phyloP scores from a whole-genome alignment of 2,797 vertebrate genomes.

The Siniperca undulata region DNA sequence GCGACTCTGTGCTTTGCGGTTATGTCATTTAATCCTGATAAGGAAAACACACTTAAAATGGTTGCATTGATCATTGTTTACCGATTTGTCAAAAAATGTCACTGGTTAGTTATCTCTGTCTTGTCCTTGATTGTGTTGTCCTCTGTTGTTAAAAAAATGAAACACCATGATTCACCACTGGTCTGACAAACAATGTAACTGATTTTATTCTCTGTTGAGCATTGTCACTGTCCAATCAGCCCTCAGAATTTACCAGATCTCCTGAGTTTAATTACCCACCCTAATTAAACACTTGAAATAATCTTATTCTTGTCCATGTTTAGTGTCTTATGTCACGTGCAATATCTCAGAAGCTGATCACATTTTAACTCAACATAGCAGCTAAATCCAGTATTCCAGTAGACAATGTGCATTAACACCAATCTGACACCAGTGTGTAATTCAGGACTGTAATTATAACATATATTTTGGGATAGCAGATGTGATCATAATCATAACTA shows the following conservation, averaged over 20 bases:
- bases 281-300: not conserved
- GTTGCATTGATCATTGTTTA: slow-evolving; percentile 22
- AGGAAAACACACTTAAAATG: not conserved
- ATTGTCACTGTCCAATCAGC: slow-evolving; percentile 4
- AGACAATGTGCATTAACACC: too few species aligned
- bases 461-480: too few species aligned
- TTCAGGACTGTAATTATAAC: too few species aligned
- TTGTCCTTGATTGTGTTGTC: not conserved
- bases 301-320: slow-evolving; percentile 1
- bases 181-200: not conserved
- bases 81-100: not conserved
- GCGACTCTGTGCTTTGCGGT: slow-evolving; percentile 34
- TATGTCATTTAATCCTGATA: slow-evolving; percentile 55
- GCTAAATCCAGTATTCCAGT: not conserved
- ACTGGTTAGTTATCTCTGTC: too few species aligned
- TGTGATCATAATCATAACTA: too few species aligned
- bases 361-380: not conserved
- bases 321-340: not conserved
- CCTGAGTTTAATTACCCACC: not conserved
- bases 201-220: slow-evolving; percentile 11
- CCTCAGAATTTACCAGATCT: not conserved
- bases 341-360: not conserved
- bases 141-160: not conserved
- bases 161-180: too few species aligned
- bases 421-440: too few species aligned